Conservation (phyloP, 1,140 invertebrate species). For the Antheraea mylitta region DNA sequence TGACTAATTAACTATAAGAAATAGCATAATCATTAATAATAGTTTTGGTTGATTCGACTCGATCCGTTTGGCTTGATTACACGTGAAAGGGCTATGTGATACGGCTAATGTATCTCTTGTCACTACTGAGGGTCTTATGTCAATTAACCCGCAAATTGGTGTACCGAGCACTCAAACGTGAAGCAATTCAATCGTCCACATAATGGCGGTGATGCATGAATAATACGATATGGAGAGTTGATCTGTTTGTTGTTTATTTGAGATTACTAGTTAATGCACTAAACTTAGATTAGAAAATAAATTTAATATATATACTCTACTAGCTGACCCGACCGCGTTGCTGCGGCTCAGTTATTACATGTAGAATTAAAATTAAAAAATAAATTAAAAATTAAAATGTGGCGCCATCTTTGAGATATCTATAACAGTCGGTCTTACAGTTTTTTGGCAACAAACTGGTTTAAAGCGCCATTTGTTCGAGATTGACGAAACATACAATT, state of each 20-base stretch:
- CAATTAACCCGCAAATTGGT: background rate
- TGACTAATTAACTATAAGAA: background rate
- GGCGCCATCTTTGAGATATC: no score
- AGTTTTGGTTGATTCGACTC: background rate
- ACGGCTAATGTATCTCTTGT: background rate
- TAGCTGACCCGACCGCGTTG: no score
- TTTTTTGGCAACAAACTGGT: no score
- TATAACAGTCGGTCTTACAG: no score
- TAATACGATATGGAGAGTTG: background rate
- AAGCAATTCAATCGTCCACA: background rate
- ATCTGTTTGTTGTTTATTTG: background rate
- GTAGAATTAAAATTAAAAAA: no score
- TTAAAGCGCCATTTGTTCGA: no score
- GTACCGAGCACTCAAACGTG: constrained; percentile 3
- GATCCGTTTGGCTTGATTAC: background rate
- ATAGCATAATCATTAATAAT: background rate
- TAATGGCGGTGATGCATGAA: background rate
- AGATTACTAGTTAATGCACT: no score
- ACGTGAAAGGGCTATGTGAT: background rate
- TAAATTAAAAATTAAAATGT: no score
- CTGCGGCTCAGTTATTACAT: no score
- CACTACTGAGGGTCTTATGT: background rate
- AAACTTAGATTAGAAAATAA: no score
- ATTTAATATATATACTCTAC: no score
- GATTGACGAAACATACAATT: no score